These are phyloP conservation scores for Leptopilina boulardi DNA, from an alignment of 1,140 invertebrate species.

Conservation along the genomic window DNA sequence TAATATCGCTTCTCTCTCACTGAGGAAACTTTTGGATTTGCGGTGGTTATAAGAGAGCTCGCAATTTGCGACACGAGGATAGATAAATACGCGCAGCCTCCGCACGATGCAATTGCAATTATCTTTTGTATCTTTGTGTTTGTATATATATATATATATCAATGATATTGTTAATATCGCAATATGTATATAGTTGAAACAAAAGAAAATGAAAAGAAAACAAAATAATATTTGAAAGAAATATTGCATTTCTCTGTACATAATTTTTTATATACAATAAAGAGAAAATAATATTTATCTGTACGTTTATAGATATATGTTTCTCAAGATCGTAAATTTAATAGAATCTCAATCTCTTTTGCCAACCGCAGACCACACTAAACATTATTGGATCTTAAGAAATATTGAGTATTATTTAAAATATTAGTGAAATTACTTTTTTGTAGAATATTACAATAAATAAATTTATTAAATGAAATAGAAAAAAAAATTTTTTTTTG, in stretches of 20 bases:
- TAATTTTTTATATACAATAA: neutral
- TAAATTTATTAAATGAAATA: too few relatives aligned
- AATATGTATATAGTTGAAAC: neutral
- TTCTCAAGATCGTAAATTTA: constrained; percentile 1
- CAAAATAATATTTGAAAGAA: neutral
- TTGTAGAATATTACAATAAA: too few relatives aligned
- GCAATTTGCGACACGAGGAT: constrained; percentile 29
- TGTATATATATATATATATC: too few relatives aligned
- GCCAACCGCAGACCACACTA: neutral
- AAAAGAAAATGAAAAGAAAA: neutral
- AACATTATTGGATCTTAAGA: neutral
- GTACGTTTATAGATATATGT: too few relatives aligned
- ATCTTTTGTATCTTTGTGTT: constrained; percentile 11
- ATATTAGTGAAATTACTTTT: too few relatives aligned
- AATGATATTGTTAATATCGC: neutral
- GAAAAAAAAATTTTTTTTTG: too few relatives aligned
- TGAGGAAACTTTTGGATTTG: constrained; percentile 25
- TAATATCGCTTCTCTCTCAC: constrained; percentile 21
- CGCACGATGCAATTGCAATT: constrained; percentile 19
- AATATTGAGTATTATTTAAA: too few relatives aligned
- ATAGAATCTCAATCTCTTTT: neutral
- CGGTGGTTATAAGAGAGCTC: constrained; percentile 31
- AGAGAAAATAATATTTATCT: neutral
- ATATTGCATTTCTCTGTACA: neutral
- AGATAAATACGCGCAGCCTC: constrained; percentile 23